A percentile compares a stretch with the other conserved stretches of the same genome.
phyloP scores from a whole-genome alignment of 2,113 vertebrate genomes.

The Oreochromis tanganicae region DNA sequence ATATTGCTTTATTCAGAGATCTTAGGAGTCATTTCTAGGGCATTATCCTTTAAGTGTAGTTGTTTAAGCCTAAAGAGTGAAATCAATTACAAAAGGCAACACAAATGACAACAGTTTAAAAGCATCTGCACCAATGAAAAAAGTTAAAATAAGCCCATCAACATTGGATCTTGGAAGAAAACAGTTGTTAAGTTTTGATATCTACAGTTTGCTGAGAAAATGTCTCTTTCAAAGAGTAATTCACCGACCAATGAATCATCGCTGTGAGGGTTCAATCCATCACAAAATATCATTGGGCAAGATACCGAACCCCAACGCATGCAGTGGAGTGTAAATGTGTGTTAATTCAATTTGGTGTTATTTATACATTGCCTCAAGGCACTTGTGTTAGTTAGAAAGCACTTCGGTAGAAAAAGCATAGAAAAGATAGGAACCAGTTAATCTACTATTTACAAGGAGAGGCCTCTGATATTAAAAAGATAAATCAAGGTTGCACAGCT shows the following conservation, averaged over 20 bases:
- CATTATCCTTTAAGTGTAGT: background rate
- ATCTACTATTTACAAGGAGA: background rate
- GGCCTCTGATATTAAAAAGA: background rate
- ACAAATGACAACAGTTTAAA: background rate
- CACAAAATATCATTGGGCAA: background rate
- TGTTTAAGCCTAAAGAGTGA: background rate
- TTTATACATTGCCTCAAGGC: background rate
- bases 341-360: background rate
- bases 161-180: background rate
- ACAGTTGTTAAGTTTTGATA: background rate
- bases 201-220: background rate
- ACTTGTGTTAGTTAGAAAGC: background rate
- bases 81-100: background rate
- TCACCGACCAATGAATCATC: background rate
- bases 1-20: background rate
- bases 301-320: background rate
- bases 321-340: background rate
- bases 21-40: background rate
- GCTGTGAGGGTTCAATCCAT: background rate
- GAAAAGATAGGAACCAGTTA: background rate
- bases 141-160: background rate
- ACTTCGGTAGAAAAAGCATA: background rate
- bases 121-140: background rate
- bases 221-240: background rate
- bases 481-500: background rate